Evolutionary conservation across 1,140 invertebrate species (phyloP), one percentile per base, ranked within the genome.

Genomic region (Zaprionus ornatus): DNA sequence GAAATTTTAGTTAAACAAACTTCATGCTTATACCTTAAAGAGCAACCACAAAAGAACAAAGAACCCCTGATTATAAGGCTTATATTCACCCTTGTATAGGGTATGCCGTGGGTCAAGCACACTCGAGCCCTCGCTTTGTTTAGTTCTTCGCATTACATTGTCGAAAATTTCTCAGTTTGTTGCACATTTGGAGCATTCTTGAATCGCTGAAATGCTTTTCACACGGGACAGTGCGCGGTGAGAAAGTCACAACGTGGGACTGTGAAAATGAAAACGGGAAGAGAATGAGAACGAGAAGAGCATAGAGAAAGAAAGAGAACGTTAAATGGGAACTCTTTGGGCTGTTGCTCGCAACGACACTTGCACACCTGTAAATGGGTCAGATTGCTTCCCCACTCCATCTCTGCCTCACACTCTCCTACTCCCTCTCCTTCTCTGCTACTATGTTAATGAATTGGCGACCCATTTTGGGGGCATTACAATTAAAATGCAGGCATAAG

Each of bases 401-500:
- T n/a, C 12, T 0, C 35, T 37, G 2, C 35, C 35, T 15, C 7
- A 4, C n/a, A n/a, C n/a, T 45, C 42, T 3, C 42, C 42, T 9
- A 0, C 45, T 21, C 17, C 0, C 6, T 48, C 7, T 17, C 45
- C 17, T 21, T 1, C 1, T 12, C 15, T 27, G 1, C 7, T 1
- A 12, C 59, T 57, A 72, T 88, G 77, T 84, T 90, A 88, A 88
- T 88, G 85, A 88, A 90, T 88, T 88, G 85, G 70, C 60, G n/a
- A 54, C 12, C 37, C 73, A 87, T 87, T 87, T 86, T 66, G 29
- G 63, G 70, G 45, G 52, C 52, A 84, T 85, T 74, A 84, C 77
- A 74, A 78, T 85, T 90, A 90, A 81, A 85, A 65, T 70, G 52
- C 56, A 67, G 50, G 74, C 75, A 76, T 80, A 76, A 84, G 78